A percentile compares a stretch with the other conserved stretches of the same genome.
phyloP scores from a whole-genome alignment of 2,113 vertebrate species.

The Brachyhypopomus gauderio region DNA sequence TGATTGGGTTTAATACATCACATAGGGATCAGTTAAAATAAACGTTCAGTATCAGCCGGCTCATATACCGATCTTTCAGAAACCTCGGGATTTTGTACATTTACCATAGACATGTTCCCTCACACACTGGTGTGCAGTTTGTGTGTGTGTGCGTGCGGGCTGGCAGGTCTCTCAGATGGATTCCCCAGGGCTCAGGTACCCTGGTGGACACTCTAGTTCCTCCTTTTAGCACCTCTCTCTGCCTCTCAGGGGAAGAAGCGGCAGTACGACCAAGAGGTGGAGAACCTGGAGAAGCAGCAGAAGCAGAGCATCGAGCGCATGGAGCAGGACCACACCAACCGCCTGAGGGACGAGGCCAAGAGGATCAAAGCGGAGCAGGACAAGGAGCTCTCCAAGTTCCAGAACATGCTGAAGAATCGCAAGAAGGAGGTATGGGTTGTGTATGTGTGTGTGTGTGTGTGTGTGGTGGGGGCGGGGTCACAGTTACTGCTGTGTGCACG shows the following conservation, averaged over 20 bases:
- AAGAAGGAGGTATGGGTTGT: constrained; percentile 87
- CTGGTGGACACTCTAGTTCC: background rate
- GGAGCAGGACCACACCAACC: constrained; percentile 95
- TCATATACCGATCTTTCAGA: too few relatives aligned
- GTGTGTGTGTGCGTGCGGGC: background rate
- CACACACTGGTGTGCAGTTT: too few relatives aligned
- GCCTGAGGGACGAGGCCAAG: constrained; percentile 92
- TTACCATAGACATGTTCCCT: too few relatives aligned
- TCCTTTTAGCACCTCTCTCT: constrained; percentile 8
- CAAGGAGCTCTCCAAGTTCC: constrained; percentile 92
- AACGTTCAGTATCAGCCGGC: too few relatives aligned
- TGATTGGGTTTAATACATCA: too few relatives aligned
- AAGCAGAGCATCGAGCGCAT: constrained; percentile 95
- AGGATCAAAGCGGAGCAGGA: constrained; percentile 97
- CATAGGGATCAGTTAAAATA: too few relatives aligned
- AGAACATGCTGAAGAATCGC: constrained; percentile 92
- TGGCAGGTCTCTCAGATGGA: background rate
- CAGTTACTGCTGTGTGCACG: constrained; percentile 8
- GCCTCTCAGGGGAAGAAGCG: constrained; percentile 85
- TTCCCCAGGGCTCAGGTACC: background rate
- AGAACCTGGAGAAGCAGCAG: constrained; percentile 96
- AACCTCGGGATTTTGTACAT: too few relatives aligned
- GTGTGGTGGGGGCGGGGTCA: too few relatives aligned
- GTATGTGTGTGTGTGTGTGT: constrained; percentile 23
- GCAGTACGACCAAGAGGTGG: constrained; percentile 96